Conservation (phyloP, 2,113 vertebrate species). For the Oxyura jamaicensis region DNA sequence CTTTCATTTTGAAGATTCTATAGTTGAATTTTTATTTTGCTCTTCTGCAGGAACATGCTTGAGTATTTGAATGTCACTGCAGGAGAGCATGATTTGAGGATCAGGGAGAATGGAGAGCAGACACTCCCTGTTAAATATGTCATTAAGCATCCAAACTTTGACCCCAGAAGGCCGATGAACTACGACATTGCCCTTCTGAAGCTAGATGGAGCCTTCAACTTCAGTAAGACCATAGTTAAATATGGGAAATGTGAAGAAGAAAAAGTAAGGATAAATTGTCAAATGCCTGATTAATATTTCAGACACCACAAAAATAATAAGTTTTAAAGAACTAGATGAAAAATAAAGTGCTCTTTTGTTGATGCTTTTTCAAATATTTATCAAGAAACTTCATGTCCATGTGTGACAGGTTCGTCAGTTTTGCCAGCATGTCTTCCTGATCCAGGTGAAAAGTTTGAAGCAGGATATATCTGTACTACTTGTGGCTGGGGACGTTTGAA, state of each 20-base stretch:
- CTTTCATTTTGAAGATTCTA: background rate
- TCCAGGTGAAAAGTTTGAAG: conserved; percentile 75
- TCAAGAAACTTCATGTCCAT: background rate
- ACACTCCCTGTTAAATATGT: conserved; percentile 73
- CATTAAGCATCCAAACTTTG: conserved; percentile 84
- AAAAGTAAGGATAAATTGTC: background rate
- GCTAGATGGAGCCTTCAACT: conserved; percentile 76
- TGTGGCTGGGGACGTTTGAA: conserved; percentile 85
- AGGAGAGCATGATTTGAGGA: conserved; percentile 80
- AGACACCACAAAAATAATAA: background rate
- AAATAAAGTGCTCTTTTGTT: background rate
- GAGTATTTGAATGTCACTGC: conserved; percentile 73
- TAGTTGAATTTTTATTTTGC: background rate
- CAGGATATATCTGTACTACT: conserved; percentile 80
- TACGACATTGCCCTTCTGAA: conserved; percentile 87
- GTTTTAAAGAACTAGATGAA: background rate
- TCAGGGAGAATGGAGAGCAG: conserved; percentile 79
- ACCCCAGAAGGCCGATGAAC: conserved; percentile 78
- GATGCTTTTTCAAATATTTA: background rate
- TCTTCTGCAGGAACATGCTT: conserved; percentile 31
- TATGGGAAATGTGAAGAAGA: background rate
- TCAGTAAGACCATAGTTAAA: conserved; percentile 76
- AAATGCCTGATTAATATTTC: background rate
- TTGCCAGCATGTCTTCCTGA: conserved; percentile 86
- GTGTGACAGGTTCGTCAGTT: conserved; percentile 74